Percentiles rank a stretch among this genome's conserved stretches.
phyloP scores from a whole-genome alignment of 2,888 invertebrate genomes.

The Hylaea fasciaria region DNA sequence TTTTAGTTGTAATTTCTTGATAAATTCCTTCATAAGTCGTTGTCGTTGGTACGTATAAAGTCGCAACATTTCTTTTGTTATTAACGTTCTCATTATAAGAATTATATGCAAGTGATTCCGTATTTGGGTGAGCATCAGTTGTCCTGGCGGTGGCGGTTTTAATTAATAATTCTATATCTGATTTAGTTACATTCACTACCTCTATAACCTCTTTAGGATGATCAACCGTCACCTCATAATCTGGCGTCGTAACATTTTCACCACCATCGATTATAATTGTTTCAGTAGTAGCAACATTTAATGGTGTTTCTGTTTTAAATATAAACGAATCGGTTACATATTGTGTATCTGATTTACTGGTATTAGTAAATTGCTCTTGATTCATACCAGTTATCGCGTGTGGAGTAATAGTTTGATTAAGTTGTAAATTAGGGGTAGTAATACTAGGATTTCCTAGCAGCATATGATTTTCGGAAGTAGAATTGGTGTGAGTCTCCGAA shows the following conservation, averaged over 20 bases:
- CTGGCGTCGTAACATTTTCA: neutral
- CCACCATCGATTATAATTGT: neutral
- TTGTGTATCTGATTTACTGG: neutral
- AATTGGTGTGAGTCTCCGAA: neutral
- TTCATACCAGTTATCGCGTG: neutral
- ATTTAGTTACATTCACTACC: neutral
- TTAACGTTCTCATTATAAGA: neutral
- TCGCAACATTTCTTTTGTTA: neutral
- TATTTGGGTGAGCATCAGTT: neutral
- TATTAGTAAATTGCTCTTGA: neutral
- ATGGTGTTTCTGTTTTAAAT: neutral
- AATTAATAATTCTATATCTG: neutral
- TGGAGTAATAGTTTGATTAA: neutral
- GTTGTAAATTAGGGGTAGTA: neutral
- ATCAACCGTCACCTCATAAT: neutral
- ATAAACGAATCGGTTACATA: neutral
- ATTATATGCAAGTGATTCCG: too few relatives aligned
- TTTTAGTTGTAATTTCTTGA: neutral
- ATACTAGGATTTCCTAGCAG: neutral
- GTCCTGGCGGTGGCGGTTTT: neutral
- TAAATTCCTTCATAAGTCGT: too few relatives aligned
- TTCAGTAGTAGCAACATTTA: neutral
- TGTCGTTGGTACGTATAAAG: neutral
- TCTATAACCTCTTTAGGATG: neutral
- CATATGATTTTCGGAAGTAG: neutral